Evolutionary conservation across 2,888 invertebrate species (phyloP), one percentile per base, ranked within the genome.

Genomic region (Baronia brevicornis): DNA sequence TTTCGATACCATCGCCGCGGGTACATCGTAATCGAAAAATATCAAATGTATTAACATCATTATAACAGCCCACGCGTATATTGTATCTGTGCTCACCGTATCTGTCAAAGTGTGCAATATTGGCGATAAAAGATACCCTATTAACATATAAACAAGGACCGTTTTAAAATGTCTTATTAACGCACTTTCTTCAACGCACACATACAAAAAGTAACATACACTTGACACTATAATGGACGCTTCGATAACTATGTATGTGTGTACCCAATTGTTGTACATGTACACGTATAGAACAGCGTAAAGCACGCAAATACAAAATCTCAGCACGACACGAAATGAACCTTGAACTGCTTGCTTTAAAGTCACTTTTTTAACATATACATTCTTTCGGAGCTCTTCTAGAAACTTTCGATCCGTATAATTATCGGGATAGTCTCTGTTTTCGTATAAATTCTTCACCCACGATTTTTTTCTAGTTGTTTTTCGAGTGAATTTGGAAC

Each of bases 61-160:
- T 6, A 94, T 85, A 9, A 93, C 90, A 0, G 97, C 90, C 88
- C 93, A 95, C 1, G 96, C 95, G 59, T 96, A 97, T 58, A 99
- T 97, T 0, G 98, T 97, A 61, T 99, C 98, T 0, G 98, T 98
- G 59, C 97, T 97, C 2, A 99, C 94, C 0, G 97, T 96, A 62
- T 96, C 95, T 0, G 99, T 98, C 28, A 99, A 84, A 0, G 97
- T 98, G 65, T 97, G 95, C 15, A 97, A 73, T 8, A 98, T 88
- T 0, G 98, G 98, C 0, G 97, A 96, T 37, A 97, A 85, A 31
- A 96, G 86, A 57, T 94, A 96, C 1, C 96, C 96, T 60, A 97
- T 92, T 0, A 92, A 88, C 1, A 96, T 63, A 54, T 96, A 96
- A 4, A 95, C 91, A 17, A 93, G 58, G 0, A 93, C 88, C 0